These are phyloP conservation scores for Pristionchus pacificus DNA, from an alignment of 1,140 invertebrate genomes.

Conservation along the genomic window DNA sequence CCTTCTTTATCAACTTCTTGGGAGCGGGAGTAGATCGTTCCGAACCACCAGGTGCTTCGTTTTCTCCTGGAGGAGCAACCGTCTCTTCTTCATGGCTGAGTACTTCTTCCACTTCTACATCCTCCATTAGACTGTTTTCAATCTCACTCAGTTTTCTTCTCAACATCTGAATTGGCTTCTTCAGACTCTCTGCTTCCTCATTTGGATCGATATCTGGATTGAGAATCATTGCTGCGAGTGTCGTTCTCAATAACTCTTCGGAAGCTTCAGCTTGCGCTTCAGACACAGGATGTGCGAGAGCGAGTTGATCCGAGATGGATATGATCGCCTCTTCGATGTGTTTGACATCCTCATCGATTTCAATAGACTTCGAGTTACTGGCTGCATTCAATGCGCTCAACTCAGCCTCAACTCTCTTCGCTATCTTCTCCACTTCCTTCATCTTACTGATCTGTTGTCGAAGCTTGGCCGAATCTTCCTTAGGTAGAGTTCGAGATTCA, in stretches of 20 bases:
- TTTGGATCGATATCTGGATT: constrained; percentile 39
- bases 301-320: constrained; percentile 39
- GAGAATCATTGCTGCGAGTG: constrained; percentile 49
- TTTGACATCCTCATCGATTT: constrained; percentile 27
- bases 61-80: neutral
- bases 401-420: constrained; percentile 21
- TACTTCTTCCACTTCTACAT: constrained; percentile 22
- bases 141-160: constrained; percentile 33
- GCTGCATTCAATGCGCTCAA: constrained; percentile 15
- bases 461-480: neutral
- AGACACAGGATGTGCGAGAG: constrained; percentile 37
- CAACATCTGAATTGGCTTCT: constrained; percentile 41
- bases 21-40: neutral
- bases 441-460: constrained; percentile 10
- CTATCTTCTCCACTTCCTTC: constrained; percentile 29
- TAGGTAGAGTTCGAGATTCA: neutral
- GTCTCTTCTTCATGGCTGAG: constrained; percentile 10
- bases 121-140: constrained; percentile 28
- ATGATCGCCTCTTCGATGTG: constrained; percentile 43
- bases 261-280: constrained; percentile 49
- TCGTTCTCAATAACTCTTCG: constrained; percentile 49
- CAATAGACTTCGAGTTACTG: constrained; percentile 3
- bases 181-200: constrained; percentile 34
- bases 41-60: neutral
- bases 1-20: constrained; percentile 15